Evolutionary conservation across 2,888 invertebrate genomes (phyloP), one percentile per base, ranked within the genome.

Genomic region (Macaria notata): DNA sequence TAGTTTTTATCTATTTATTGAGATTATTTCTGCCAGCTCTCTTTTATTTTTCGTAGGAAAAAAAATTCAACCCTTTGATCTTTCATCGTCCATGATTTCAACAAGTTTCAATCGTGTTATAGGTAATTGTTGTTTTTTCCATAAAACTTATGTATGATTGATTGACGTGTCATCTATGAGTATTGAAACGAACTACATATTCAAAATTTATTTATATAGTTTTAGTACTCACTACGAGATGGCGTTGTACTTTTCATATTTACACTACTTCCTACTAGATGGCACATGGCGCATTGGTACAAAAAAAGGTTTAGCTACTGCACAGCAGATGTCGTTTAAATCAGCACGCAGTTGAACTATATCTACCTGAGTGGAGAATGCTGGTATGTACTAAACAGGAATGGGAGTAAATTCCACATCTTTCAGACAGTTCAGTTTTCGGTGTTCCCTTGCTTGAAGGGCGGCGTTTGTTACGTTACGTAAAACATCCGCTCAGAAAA

Each of bases 381-480:
- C 9, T 39, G 31, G 54, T 58, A 54, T 44, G 62, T 61, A 59
- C 61, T 50, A 73, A 69, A 61, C 66, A 72, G 70, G 59, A 49
- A 60, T 56, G 58, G 59, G 61, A 62, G 63, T 63, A 64, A 61
- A 64, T 63, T 64, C 65, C 65, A 61, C 65, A 80, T 78, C 79
- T 82, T 86, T 85, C 83, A 85, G 83, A 73, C 74, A 68, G 80
- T 83, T 86, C 83, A 87, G 89, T 89, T 81, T 84, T 79, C 83
- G 80, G 81, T 79, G 86, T 83, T 79, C 81, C 72, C 71, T 84
- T 83, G 58, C 75, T 70, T 69, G 83, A 79, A 85, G 83, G 85
- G 87, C 79, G 84, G 87, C 83, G 87, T 86, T 86, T 84, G 74
- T 77, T 71, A 71, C 77, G 82, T 86, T 88, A 86, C 86, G 82